Base-by-base conservation (phyloP, 2,113 vertebrate genomes). In the Bettongia penicillata region DNA sequence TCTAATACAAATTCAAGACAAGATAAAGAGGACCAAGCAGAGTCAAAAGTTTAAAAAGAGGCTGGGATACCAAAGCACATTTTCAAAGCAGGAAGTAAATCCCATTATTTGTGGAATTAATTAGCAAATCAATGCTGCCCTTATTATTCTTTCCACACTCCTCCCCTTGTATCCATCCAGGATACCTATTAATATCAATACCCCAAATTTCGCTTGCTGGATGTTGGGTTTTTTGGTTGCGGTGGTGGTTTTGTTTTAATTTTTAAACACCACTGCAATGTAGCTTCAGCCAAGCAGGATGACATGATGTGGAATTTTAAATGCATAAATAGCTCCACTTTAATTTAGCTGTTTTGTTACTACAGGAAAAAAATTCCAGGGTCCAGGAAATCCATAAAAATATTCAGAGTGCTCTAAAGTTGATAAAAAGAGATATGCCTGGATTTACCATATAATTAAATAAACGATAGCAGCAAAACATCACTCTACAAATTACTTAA, bases 1-100 rank as follows among this genome's bases (percentile, higher is more conserved):
- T 98, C 98, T 98, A 95, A 96, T 94, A 90, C 55, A 94, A 92
- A 97, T 50, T n/a, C 97, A 89, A 95, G 92, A 94, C 90, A 51
- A 96, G 93, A 51, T 94, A 0, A 96, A 51, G 53, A 93, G 53
- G 48, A 94, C 49, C 47, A 55, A 53, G 3, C 94, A 1, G 26
- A 5, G 57, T 23, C 61, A 90, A 47, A 37, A 0, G 22, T 90
- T 43, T 57, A 91, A 25, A 53, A 89, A 9, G 28, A 25, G 92
- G 94, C 10, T 0, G 28, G 94, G 90, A 92, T 57, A 91, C 0
- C 52, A 94, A 8, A 6, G 2, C 11, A 24, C 0, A 19, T 51
- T 9, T 90, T 91, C 57, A 0, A 1, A 97, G 91, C 90, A 14
- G 0, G 0, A 92, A 22, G 1, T 31, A 96, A 43, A 93, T 91